Base-by-base conservation (phyloP, 1,140 invertebrate genomes). In the Saxidomus purpurata region DNA sequence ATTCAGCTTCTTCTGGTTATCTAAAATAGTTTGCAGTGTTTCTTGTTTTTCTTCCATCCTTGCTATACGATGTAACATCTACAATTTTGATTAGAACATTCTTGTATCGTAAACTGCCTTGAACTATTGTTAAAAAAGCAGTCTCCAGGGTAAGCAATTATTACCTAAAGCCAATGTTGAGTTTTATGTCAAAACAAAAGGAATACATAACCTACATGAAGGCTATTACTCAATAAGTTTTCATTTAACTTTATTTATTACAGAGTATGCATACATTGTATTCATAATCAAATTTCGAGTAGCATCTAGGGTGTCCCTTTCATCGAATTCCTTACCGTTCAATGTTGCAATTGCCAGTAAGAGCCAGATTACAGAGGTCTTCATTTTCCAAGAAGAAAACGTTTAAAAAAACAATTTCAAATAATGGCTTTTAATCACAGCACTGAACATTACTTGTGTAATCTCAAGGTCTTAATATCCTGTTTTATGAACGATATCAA, bases 211-310 rank as follows among this genome's bases (percentile, higher is more conserved):
- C 8, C 17, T 49, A 11, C 17, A 8, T 49, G 47, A 17, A 49
- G 43, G 17, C 43, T 9, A 9, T n/a, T 47, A 47, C 8, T 47
- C 8, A 47, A 47, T 9, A 47, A 47, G 17, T 8, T 47, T 47
- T 8, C 43, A 47, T 47, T 47, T 47, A n/a, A n/a, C n/a, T n/a
- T n/a, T n/a, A n/a, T n/a, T n/a, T n/a, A n/a, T n/a, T n/a, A n/a
- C n/a, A n/a, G n/a, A n/a, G n/a, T n/a, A n/a, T 40, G 1, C 17
- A 47, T 49, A 76, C 71, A 38, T 76, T 76, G 71, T 47, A 76
- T 13, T 76, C 40, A 11, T 47, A 40, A 76, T 76, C 71, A 49
- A 22, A 76, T 76, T 43, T 49, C 2, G 71, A 76, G 40, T 76
- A 15, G n/a, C 38, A 76, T 43, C 25, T 76, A 11, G 71, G 71